Evolutionary conservation across 2,797 vertebrate species (phyloP).

Genomic region (Falco biarmicus): DNA sequence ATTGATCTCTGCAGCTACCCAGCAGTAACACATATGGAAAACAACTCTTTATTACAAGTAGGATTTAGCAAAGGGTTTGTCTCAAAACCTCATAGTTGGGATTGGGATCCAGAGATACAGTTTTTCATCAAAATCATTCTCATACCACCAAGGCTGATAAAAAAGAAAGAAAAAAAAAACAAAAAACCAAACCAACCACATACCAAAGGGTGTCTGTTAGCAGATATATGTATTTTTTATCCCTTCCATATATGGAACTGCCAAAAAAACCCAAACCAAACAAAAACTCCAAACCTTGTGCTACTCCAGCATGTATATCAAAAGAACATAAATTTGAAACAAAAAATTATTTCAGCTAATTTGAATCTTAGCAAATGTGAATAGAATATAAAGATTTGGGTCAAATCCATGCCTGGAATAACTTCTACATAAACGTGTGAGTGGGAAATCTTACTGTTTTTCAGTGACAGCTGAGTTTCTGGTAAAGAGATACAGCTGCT

Average conservation of each 20-base stretch:
- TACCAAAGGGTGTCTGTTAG: background rate
- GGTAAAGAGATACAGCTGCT: background rate
- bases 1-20: conserved; percentile 32
- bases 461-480: background rate
- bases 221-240: background rate
- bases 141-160: background rate
- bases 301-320: background rate
- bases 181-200: too few relatives aligned
- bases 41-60: background rate
- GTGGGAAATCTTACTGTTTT: background rate
- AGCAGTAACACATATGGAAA: conserved; percentile 25
- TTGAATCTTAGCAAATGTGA: background rate
- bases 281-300: background rate
- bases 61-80: background rate
- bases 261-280: background rate
- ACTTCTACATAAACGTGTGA: background rate
- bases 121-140: background rate
- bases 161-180: background rate
- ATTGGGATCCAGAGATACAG: background rate
- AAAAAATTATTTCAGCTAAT: background rate
- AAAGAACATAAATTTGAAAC: background rate
- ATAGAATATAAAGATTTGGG: background rate
- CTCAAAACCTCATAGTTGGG: background rate
- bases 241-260: background rate
- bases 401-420: background rate